These are phyloP conservation scores for Ficedula albicollis DNA, from an alignment of 2,797 vertebrate species.

Conservation along the genomic window DNA sequence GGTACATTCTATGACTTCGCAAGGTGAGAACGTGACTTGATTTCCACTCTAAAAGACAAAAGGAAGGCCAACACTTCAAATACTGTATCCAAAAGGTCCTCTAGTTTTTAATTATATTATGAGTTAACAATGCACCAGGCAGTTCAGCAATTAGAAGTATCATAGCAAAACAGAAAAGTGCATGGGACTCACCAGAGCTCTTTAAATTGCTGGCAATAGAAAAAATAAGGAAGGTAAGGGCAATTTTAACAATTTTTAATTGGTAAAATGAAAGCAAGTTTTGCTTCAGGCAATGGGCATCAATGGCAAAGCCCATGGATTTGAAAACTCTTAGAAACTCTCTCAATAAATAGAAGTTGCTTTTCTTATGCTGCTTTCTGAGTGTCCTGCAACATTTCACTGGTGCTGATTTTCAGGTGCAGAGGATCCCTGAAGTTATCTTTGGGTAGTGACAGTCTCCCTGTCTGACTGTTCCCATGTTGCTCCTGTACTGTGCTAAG, in stretches of 20 bases:
- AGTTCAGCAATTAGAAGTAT: neutral
- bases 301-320: neutral
- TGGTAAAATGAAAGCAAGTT: neutral
- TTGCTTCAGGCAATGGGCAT: neutral
- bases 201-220: neutral
- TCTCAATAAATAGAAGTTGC: neutral
- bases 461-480: rapidly evolving
- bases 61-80: neutral
- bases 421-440: neutral
- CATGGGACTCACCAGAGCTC: neutral
- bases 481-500: neutral
- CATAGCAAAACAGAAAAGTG: neutral
- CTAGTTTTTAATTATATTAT: neutral
- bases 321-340: neutral
- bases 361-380: neutral
- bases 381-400: neutral
- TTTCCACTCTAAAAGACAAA: neutral
- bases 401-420: neutral
- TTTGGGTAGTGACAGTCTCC: neutral
- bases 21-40: neutral
- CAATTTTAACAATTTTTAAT: neutral
- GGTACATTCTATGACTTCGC: neutral
- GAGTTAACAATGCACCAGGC: neutral
- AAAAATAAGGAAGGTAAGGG: neutral
- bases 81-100: neutral